Evolutionary conservation across 2,797 vertebrate species (phyloP).

Genomic region (Cirrhinus mrigala): DNA sequence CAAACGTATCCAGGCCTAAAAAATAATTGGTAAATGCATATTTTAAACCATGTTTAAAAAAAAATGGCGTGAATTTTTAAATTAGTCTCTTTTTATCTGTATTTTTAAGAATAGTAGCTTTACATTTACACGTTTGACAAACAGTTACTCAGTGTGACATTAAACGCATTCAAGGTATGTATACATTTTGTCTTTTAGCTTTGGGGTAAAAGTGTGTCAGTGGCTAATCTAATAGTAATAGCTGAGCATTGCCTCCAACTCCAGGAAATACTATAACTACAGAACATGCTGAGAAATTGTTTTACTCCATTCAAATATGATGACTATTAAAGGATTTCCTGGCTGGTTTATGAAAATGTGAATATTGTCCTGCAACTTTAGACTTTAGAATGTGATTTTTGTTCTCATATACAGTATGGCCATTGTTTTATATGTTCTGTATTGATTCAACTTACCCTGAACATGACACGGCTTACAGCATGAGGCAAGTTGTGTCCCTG

Average conservation of each 20-base stretch:
- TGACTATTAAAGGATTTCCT: not conserved
- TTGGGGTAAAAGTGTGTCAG: not conserved
- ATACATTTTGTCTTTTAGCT: not conserved
- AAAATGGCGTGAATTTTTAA: not conserved
- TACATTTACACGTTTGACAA: not conserved
- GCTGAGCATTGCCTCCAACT: not conserved
- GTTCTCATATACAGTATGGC: not conserved
- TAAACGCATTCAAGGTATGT: not conserved
- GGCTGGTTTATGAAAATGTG: not conserved
- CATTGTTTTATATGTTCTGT: conserved; percentile 16
- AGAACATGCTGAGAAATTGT: not conserved
- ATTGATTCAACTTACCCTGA: conserved; percentile 8
- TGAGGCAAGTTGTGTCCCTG: not conserved
- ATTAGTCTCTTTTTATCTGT: too few species aligned
- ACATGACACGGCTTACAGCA: not conserved
- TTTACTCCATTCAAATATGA: not conserved
- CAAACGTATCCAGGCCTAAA: not conserved
- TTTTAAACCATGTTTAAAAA: not conserved
- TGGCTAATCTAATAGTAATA: not conserved
- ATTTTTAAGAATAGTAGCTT: not conserved
- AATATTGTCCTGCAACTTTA: not conserved
- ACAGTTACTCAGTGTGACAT: not conserved
- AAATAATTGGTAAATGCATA: not conserved
- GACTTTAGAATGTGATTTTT: not conserved
- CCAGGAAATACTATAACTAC: not conserved